Evolutionary conservation across 1,140 invertebrate species (phyloP).

Genomic region (Dufourea novaeangliae): DNA sequence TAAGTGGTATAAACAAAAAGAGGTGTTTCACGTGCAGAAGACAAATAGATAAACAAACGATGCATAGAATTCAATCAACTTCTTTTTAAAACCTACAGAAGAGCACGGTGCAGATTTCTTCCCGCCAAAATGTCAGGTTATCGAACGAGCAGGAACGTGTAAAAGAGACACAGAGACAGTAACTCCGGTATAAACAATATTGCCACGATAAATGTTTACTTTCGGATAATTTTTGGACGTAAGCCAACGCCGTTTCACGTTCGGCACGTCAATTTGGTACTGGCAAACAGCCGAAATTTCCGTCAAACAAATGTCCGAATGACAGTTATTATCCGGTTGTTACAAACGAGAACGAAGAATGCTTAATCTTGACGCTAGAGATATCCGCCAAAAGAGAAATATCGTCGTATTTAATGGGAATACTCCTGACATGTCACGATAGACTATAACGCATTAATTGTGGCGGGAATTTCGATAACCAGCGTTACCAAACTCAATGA

Average conservation of each 20-base stretch:
- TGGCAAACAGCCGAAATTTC: slow-evolving; percentile 67
- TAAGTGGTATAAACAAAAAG: too few species aligned
- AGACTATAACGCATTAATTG: background rate
- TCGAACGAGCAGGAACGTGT: slow-evolving; percentile 21
- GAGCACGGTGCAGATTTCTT: background rate
- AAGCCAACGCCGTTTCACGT: slow-evolving; percentile 52
- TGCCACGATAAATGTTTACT: slow-evolving; percentile 60
- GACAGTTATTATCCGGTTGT: slow-evolving; percentile 48
- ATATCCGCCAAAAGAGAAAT: slow-evolving; percentile 26
- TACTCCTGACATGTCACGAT: background rate
- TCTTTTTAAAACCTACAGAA: background rate
- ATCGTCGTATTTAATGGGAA: slow-evolving; percentile 54
- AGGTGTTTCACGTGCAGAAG: too few species aligned
- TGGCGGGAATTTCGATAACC: background rate
- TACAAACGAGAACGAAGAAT: slow-evolving; percentile 51
- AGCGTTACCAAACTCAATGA: background rate
- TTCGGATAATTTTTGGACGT: slow-evolving; percentile 64
- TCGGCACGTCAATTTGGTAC: slow-evolving; percentile 57
- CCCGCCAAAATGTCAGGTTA: background rate
- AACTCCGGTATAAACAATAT: slow-evolving; percentile 49
- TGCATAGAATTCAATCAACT: background rate
- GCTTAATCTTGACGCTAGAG: slow-evolving; percentile 23
- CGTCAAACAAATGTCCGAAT: slow-evolving; percentile 57
- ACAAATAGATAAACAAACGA: too few species aligned
- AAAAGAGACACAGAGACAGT: slow-evolving; percentile 21